Base-by-base conservation (phyloP, 2,797 vertebrate genomes). In the Naso thynnoides region DNA sequence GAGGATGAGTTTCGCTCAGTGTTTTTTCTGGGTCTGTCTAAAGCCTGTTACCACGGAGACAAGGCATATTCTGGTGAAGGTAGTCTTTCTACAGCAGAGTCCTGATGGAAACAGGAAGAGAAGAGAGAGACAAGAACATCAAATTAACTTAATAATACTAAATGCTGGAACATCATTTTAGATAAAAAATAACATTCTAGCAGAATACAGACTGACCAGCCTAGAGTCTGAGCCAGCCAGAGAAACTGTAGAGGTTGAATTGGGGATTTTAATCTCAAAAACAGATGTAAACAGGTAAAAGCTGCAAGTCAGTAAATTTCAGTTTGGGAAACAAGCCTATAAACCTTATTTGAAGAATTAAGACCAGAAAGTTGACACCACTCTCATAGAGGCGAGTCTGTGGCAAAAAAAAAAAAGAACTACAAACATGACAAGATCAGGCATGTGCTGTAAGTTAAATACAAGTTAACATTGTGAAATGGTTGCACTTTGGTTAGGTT, bases 31-130 rank as follows among this genome's bases (percentile, higher is more conserved):
- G 66, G 82, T 85, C 79, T 76, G 61, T 74, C 73, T 41, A 18
- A 67, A 66, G 66, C 66, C 77, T 75, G 91, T 89, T 88, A 69
- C 88, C 87, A 86, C 88, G 72, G 86, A 84, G 69, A 90, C 78
- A 63, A 76, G 86, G 76, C 89, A 91, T 74, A 69, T 74, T 88
- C 73, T 74, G 66, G 66, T 75, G 70, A 52, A 36, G 49, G 16
- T 47, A 31, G 61, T 45, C 47, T 71, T 60, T 78, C 45, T 44
- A 73, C 55, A 72, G 71, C 70, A 62, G 64, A 66, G 80, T 61
- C 69, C 86, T 89, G 65, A 71, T 56, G 53, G 38, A 81, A 16
- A 70, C n/a, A 24, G 14, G 26, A 24, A 66, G 13, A 50, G 48
- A 33, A 59, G 21, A 50, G 19, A 45, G 23, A 14, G 44, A 59